A percentile compares a stretch with the other conserved stretches of the same genome.
phyloP scores from a whole-genome alignment of 2,888 invertebrate genomes.

The Drosophila meridiana region DNA sequence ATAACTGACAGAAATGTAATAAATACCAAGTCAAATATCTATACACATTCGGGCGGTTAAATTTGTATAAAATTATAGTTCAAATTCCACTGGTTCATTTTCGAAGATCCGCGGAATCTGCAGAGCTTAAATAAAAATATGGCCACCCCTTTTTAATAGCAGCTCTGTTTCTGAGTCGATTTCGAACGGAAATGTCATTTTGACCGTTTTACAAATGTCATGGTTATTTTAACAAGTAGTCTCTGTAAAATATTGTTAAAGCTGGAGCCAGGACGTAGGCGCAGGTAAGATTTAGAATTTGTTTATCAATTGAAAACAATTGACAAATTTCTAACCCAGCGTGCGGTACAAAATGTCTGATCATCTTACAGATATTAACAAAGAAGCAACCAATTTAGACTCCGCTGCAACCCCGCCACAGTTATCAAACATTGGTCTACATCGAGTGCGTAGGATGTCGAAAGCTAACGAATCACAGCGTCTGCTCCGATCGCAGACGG shows the following conservation, averaged over 20 bases:
- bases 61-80: not conserved
- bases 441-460: constrained; percentile 31
- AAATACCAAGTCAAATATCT: not conserved
- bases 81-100: not conserved
- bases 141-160: not conserved
- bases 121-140: not conserved
- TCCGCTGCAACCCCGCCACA: constrained; percentile 33
- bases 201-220: not conserved
- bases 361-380: constrained; percentile 17
- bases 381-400: not conserved
- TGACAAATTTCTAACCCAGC: constrained; percentile 9
- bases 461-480: constrained; percentile 32
- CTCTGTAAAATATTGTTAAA: not conserved
- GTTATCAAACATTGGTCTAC: constrained; percentile 34
- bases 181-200: constrained; percentile 2
- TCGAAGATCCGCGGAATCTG: too few species aligned
- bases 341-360: constrained; percentile 36
- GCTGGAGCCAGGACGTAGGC: not conserved
- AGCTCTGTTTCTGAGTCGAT: constrained; percentile 1
- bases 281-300: constrained; percentile 16
- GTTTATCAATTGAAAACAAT: constrained; percentile 10
- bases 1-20: not conserved
- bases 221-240: not conserved
- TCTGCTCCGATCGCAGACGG: constrained; percentile 32
- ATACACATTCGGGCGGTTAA: not conserved